Conservation (phyloP, 2,797 vertebrate genomes). For the Lycodopsis pacificus region DNA sequence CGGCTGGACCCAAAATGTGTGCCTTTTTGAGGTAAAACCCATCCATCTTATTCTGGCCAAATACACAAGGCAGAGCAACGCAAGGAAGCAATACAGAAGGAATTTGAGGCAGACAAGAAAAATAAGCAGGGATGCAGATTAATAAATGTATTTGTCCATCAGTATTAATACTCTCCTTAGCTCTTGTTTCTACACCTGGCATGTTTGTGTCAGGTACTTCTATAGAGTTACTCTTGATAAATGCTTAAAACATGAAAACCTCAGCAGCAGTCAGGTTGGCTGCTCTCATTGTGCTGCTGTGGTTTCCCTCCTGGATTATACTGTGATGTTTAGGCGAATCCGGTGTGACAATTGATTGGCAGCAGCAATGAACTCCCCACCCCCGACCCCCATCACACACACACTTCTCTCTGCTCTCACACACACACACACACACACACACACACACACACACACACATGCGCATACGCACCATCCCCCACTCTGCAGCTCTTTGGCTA, state of each 20-base stretch:
- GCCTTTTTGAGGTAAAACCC: constrained; percentile 4
- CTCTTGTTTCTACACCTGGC: neutral
- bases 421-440: constrained; percentile 25
- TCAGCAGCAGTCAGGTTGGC: neutral
- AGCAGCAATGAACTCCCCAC: constrained; percentile 73
- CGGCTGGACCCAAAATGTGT: neutral
- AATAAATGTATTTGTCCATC: neutral
- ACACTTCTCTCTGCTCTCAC: constrained; percentile 14
- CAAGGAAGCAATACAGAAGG: neutral
- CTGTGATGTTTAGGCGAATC: constrained; percentile 56
- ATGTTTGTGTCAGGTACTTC: constrained; percentile 6
- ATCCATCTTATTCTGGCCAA: neutral
- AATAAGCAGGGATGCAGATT: neutral
- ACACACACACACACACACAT: constrained; percentile 21
- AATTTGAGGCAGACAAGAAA: neutral
- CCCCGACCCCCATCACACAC: constrained; percentile 30
- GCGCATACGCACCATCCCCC: constrained; percentile 45
- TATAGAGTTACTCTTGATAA: neutral
- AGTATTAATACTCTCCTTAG: neutral
- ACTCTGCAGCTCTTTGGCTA: constrained; percentile 60
- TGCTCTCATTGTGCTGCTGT: constrained; percentile 29
- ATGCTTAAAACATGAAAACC: constrained; percentile 6
- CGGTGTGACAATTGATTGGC: constrained; percentile 75
- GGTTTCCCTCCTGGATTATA: constrained; percentile 45
- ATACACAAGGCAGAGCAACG: constrained; percentile 29